These are phyloP conservation scores for Luffia ferchaultella DNA, from an alignment of 2,888 invertebrate species.

Conservation along the genomic window DNA sequence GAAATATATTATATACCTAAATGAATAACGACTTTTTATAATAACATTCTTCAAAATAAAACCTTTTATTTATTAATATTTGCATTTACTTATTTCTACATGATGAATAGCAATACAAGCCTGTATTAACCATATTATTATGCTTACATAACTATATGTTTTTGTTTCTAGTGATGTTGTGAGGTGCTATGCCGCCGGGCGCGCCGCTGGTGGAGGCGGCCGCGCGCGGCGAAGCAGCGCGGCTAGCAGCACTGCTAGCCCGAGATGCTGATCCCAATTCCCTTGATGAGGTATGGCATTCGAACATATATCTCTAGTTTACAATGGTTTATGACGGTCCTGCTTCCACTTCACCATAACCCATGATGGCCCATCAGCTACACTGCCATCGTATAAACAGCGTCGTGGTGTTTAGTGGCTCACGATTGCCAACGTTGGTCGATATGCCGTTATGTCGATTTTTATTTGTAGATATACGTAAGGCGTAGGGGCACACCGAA, in stretches of 20 bases:
- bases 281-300: conserved; percentile 73
- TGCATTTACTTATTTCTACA: too few relatives aligned
- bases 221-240: conserved; percentile 83
- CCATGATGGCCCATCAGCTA: conserved; percentile 1
- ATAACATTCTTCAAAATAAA: too few relatives aligned
- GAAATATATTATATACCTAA: too few relatives aligned
- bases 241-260: conserved; percentile 75
- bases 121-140: too few relatives aligned
- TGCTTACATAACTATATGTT: too few relatives aligned
- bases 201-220: conserved; percentile 82
- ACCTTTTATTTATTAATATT: too few relatives aligned
- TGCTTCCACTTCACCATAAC: neutral
- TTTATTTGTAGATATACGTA: too few relatives aligned
- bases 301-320: too few relatives aligned
- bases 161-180: conserved; percentile 48
- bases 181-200: conserved; percentile 73
- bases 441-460: too few relatives aligned
- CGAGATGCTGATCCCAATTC: conserved; percentile 72
- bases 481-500: too few relatives aligned
- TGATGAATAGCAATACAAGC: too few relatives aligned
- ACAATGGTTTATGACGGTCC: neutral
- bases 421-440: neutral
- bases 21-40: too few relatives aligned
- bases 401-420: conserved; percentile 5
- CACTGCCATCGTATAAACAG: conserved; percentile 1